Evolutionary conservation across 2,113 vertebrate genomes (phyloP), one percentile per base, ranked within the genome.

Genomic region (Tychaedon coryphoeus): DNA sequence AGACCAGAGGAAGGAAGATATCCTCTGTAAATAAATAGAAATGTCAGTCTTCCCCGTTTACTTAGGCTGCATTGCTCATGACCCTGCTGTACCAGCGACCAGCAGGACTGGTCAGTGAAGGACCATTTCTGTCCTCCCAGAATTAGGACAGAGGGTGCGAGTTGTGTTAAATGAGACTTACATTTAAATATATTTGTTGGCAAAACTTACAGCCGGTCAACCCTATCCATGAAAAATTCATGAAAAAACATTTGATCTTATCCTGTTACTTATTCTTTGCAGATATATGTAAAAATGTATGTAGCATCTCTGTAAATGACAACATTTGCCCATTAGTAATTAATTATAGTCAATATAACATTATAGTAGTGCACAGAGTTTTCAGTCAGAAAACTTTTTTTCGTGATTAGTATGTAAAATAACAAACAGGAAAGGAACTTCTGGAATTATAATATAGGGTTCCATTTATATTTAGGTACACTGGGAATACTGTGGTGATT

Each of bases 1-100:
- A 96, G 93, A 90, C 88, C 93, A 96, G 58, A 97, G 96, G 96
- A 96, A 96, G 95, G 93, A 94, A 97, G 96, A 91, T 93, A 93
- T 87, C 78, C 77, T 94, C 73, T 94, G 71, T 93, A 96, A 95
- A 96, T 96, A 97, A 97, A 97, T 80, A 97, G 71, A 94, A 61
- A 86, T 24, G 61, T 95, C 73, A 86, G 71, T 86, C 60, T 88
- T 87, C 43, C 73, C 57, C 53, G 1, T 84, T 95, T 97, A 77
- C 85, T 94, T 92, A 79, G 84, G 57, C 88, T 92, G 51, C 38
- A 51, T 95, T 95, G 77, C 83, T 95, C 74, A 88, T 77, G 76
- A 95, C 64, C 40, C 54, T 88, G 24, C 60, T 94, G 53, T 34
- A 89, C n/a, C 40, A 70, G 15, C 42, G 76, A 56, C 48, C 45